These are phyloP conservation scores for Callithrix jacchus DNA, from an alignment of 2,113 vertebrate genomes.

Conservation along the genomic window DNA sequence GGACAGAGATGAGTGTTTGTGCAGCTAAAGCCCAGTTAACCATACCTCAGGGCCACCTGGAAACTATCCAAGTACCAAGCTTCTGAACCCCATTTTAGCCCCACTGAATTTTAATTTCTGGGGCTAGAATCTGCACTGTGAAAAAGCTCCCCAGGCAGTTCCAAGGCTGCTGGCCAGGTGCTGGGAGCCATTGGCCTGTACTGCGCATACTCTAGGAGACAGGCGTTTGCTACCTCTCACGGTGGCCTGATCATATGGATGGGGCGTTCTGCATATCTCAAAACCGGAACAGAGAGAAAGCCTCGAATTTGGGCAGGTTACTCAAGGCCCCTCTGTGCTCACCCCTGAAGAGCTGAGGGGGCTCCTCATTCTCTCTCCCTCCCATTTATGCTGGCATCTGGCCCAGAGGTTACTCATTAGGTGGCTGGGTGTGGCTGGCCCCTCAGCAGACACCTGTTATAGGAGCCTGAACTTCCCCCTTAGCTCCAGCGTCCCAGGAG, in stretches of 20 bases:
- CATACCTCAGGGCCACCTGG: background rate
- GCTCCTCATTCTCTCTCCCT: background rate
- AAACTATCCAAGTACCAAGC: background rate
- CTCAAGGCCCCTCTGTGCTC: background rate
- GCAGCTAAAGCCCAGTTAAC: background rate
- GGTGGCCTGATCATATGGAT: background rate
- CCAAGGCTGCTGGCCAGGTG: background rate
- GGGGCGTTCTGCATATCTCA: background rate
- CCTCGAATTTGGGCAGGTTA: background rate
- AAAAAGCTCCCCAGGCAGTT: background rate
- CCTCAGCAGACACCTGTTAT: conserved; percentile 56
- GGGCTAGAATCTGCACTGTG: background rate
- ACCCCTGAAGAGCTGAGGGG: background rate
- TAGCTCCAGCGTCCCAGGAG: background rate
- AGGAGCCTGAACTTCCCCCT: conserved; percentile 48
- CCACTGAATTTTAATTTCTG: background rate
- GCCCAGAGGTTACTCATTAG: conserved; percentile 45
- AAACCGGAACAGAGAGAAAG: background rate
- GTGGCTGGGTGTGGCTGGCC: conserved; percentile 14
- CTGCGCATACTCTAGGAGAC: accelerated
- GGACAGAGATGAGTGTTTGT: background rate
- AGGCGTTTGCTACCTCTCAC: accelerated
- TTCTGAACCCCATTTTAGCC: background rate
- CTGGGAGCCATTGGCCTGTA: background rate
- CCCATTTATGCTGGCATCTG: background rate